A percentile compares a stretch with the other conserved stretches of the same genome.
Evolutionary conservation across 1,140 invertebrate species (phyloP).

Genomic region (Eurosta solidaginis): DNA sequence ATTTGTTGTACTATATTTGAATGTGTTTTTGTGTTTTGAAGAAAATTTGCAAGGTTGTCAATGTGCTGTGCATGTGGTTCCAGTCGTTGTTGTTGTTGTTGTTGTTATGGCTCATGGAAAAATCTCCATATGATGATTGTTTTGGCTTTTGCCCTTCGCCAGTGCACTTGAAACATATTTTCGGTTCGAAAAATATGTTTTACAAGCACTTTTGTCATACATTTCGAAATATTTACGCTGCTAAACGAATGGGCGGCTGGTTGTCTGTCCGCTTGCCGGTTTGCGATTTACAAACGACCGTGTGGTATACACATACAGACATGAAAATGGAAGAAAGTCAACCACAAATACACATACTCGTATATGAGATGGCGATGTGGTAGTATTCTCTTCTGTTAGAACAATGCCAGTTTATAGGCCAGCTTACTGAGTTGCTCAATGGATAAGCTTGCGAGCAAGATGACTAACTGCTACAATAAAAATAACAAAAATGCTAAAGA

Average conservation of each 20-base stretch:
- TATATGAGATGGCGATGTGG: neutral
- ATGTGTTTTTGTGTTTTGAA: neutral
- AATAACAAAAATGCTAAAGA: neutral
- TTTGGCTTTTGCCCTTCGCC: neutral
- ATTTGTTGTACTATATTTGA: neutral
- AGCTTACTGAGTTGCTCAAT: neutral
- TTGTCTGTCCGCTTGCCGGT: neutral
- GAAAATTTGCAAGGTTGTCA: neutral
- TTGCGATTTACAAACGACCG: neutral
- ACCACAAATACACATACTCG: neutral
- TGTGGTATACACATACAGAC: neutral
- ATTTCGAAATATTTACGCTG: conserved; percentile 26
- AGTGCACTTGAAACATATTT: neutral
- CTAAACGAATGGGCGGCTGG: neutral
- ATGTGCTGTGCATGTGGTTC: neutral
- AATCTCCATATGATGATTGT: neutral
- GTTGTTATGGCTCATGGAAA: neutral
- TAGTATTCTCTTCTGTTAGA: neutral
- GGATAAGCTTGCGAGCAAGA: neutral
- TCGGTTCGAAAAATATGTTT: neutral
- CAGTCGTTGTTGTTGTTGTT: neutral
- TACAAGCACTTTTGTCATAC: conserved; percentile 30
- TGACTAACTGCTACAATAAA: neutral
- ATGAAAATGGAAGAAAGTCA: neutral
- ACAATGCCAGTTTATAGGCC: neutral